phyloP scores from a whole-genome alignment of 2,113 vertebrate genomes.

The Phalacrocorax pelagicus region DNA sequence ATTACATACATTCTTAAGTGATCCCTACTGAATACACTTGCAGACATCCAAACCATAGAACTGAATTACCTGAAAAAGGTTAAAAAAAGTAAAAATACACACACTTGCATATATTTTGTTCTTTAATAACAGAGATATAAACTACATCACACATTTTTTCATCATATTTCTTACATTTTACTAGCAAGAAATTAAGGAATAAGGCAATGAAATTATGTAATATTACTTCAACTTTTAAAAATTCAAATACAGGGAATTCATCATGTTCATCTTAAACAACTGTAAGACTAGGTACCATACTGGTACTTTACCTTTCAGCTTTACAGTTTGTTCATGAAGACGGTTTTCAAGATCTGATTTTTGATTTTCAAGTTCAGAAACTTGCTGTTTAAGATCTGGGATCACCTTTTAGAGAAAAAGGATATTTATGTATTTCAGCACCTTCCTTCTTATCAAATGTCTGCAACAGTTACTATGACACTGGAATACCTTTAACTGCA shows the following conservation, averaged over 20 bases:
- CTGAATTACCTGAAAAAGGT: background rate
- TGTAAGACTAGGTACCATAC: background rate
- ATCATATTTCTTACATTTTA: background rate
- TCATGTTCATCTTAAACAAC: background rate
- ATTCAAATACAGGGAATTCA: background rate
- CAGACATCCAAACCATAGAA: background rate
- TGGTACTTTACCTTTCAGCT: conserved; percentile 77
- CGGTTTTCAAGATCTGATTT: conserved; percentile 84
- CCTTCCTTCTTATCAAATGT: background rate
- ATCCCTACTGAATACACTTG: background rate
- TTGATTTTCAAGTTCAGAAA: conserved; percentile 88
- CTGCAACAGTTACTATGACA: background rate
- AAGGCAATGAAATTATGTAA: background rate
- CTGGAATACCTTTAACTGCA: background rate
- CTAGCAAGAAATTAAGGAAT: background rate
- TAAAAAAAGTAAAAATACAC: background rate
- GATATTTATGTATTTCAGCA: background rate
- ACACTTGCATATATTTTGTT: background rate
- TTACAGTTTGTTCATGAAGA: conserved; percentile 76
- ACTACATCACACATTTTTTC: background rate
- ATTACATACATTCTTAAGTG: background rate
- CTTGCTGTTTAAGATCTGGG: conserved; percentile 87
- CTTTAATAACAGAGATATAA: background rate
- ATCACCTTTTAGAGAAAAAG: conserved; percentile 79
- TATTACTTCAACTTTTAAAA: background rate